phyloP scores from a whole-genome alignment of 2,113 vertebrate genomes.

The Corythornis vintsioides region DNA sequence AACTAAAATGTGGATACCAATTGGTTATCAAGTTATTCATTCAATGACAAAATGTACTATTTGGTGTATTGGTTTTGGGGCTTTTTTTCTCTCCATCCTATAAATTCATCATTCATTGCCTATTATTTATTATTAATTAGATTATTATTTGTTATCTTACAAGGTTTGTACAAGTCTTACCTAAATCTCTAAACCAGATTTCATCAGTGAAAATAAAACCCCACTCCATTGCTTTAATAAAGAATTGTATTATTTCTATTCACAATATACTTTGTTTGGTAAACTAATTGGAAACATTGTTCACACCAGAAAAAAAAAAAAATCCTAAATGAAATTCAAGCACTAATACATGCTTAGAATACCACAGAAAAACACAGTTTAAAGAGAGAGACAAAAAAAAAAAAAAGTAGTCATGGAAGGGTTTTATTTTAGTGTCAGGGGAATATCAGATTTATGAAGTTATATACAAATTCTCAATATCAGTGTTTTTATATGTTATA shows the following conservation, averaged over 20 bases:
- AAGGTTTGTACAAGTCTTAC: neutral
- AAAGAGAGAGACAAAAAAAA: neutral
- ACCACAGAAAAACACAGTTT: neutral
- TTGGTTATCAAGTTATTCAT: neutral
- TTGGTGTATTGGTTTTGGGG: neutral
- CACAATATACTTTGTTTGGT: neutral
- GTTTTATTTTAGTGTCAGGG: neutral
- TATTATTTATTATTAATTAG: neutral
- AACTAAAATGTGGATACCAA: neutral
- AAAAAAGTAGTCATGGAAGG: fast-evolving
- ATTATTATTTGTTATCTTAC: neutral
- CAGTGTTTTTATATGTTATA: neutral
- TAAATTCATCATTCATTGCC: neutral
- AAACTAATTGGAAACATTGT: neutral
- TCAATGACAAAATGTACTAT: neutral
- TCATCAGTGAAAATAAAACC: neutral
- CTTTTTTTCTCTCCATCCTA: neutral
- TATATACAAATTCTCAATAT: neutral
- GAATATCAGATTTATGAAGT: neutral
- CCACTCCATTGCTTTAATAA: neutral
- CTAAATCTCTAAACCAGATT: neutral
- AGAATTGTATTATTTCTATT: neutral
- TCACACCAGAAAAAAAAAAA: neutral
- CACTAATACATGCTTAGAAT: neutral
- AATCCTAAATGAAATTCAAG: neutral